A percentile compares a stretch with the other conserved stretches of the same genome.
These are phyloP conservation scores for Takifugu rubripes DNA, from an alignment of 2,797 vertebrate species.

Conservation along the genomic window DNA sequence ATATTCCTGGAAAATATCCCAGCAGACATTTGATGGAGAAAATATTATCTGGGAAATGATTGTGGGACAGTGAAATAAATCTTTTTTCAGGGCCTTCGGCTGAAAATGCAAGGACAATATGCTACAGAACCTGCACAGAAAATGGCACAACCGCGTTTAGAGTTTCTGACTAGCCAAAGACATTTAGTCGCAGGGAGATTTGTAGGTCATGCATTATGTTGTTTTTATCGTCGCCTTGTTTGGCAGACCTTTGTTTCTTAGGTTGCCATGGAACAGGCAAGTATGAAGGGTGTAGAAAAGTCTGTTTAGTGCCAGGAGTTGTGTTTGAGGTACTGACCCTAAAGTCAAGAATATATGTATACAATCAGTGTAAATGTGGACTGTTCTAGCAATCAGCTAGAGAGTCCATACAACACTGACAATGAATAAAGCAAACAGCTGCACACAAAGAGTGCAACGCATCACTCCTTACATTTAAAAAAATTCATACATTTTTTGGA, in stretches of 20 bases:
- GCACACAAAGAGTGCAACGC: constrained; percentile 18
- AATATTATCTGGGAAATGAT: too few relatives aligned
- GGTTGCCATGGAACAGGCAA: constrained; percentile 42
- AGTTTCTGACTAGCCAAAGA: constrained; percentile 26
- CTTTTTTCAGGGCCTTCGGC: constrained; percentile 6
- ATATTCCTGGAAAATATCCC: too few relatives aligned
- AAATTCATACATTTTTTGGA: constrained; percentile 1
- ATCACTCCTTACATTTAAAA: constrained; percentile 9
- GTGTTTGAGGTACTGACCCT: constrained; percentile 37
- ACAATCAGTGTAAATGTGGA: background rate
- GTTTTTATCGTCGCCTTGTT: constrained; percentile 33
- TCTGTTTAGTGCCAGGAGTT: constrained; percentile 44
- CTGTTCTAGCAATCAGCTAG: background rate
- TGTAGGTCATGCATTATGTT: constrained; percentile 24
- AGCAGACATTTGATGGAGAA: too few relatives aligned
- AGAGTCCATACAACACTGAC: constrained; percentile 26
- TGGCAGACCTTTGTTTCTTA: constrained; percentile 32
- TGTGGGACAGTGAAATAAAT: background rate
- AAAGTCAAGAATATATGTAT: constrained; percentile 17
- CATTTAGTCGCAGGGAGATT: constrained; percentile 29
- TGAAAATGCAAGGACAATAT: constrained; percentile 23
- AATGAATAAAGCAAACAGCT: constrained; percentile 49
- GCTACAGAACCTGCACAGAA: constrained; percentile 23
- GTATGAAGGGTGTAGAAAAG: constrained; percentile 52
- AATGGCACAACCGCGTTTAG: constrained; percentile 8